phyloP scores from a whole-genome alignment of 1,140 invertebrate genomes.

The Nephotettix cincticeps region DNA sequence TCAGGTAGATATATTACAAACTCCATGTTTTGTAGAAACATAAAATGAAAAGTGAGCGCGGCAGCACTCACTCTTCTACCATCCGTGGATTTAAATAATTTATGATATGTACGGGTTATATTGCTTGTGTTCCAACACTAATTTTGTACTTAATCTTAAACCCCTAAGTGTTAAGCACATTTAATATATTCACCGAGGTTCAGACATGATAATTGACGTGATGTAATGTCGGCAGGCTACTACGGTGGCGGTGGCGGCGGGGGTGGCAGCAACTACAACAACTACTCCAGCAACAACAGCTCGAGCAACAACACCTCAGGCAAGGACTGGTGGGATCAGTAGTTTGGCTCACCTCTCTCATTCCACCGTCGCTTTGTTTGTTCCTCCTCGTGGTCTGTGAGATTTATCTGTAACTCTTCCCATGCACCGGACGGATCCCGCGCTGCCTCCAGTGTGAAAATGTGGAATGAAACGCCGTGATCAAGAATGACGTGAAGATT shows the following conservation, averaged over 20 bases:
- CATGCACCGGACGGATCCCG: not conserved
- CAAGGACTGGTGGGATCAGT: slow-evolving; percentile 7
- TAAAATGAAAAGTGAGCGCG: no score
- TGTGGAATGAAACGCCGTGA: not conserved
- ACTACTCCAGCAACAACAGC: not conserved
- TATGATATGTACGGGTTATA: no score
- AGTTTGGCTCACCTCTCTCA: not conserved
- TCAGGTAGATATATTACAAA: no score
- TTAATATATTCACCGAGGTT: no score
- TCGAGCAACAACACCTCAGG: not conserved
- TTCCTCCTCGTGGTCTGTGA: slow-evolving; percentile 13
- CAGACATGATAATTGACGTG: no score
- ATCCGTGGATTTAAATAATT: no score
- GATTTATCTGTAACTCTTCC: not conserved
- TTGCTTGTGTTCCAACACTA: no score
- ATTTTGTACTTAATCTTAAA: no score
- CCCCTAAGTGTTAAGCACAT: no score
- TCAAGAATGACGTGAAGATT: not conserved
- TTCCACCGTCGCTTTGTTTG: slow-evolving; percentile 18
- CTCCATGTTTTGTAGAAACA: no score
- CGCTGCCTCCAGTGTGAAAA: not conserved
- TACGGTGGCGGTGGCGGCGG: not conserved
- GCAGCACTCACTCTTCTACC: no score
- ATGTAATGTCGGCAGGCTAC: no score
- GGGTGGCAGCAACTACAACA: not conserved